Base-by-base conservation (phyloP, 2,888 invertebrate species). In the Diarsia brunnea region DNA sequence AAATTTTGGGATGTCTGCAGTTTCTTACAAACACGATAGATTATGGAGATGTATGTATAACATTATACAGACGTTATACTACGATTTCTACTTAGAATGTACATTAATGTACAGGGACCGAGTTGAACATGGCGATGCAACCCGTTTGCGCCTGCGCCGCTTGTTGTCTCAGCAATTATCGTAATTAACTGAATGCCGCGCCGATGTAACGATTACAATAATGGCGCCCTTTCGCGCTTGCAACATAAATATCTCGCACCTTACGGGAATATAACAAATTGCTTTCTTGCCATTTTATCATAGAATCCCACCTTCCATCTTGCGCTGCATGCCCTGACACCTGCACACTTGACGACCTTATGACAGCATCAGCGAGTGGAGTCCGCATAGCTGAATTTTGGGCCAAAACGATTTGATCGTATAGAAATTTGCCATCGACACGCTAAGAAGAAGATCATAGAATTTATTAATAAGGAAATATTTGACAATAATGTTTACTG, bases 141-240 rank as follows among this genome's bases (percentile, higher is more conserved):
- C 12, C 12, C 12, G n/a, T 14, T 24, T 14, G 67, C 77, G 21
- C 21, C 16, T 24, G 21, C 66, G 55, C 53, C 21, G 38, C 24
- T 24, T 16, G 24, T 21, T n/a, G n/a, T 19, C 4, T 27, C 38
- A n/a, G 27, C 55, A 5, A 58, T 66, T 77, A 43, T 43, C 38
- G 68, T 58, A 47, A 75, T 64, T 38, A 60, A 43, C 60, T 16
- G 60, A 74, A 74, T 74, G 10, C 49, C 75, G 31, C 47, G 27
- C 8, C 53, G 38, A 43, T 47, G 77, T 38, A 27, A 76, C n/a
- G 10, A 70, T 75, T 68, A 70, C 21, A 67, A 68, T 71, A 65
- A 82, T 71, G 58, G 51, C 43, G 19, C 45, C 43, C 64, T 51
- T 2, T 51, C 19, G 7, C 60, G 10, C 14, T 10, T 43, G 14